Evolutionary conservation across 2,113 vertebrate species (phyloP).

Genomic region (Pithys albifrons): DNA sequence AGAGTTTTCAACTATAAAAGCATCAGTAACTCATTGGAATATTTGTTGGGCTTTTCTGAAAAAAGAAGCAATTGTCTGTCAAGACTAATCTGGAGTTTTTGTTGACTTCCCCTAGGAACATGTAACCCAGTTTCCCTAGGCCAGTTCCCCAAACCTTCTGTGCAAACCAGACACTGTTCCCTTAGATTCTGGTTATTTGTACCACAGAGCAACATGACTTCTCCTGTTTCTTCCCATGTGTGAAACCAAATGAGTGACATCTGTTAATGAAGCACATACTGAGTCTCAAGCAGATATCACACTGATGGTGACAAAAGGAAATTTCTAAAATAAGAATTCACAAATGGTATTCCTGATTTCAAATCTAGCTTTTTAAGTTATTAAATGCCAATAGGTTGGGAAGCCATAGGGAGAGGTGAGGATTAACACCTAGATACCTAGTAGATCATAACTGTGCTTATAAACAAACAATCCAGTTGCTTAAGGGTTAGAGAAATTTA

Average conservation of each 20-base stretch:
- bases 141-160: constrained; percentile 8
- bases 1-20: constrained; percentile 67
- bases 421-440: constrained; percentile 6
- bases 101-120: constrained; percentile 22
- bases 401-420: not conserved
- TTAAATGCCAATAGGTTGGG: not conserved
- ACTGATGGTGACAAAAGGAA: not conserved
- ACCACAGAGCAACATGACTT: constrained; percentile 22
- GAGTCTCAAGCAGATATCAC: not conserved
- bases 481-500: constrained; percentile 76
- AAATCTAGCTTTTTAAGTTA: not conserved
- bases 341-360: not conserved
- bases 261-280: constrained; percentile 20
- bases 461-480: constrained; percentile 72
- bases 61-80: constrained; percentile 58
- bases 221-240: not conserved
- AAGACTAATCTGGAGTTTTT: constrained; percentile 54
- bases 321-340: not conserved
- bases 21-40: constrained; percentile 69
- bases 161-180: constrained; percentile 15
- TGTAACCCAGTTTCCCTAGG: not conserved
- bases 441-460: constrained; percentile 30
- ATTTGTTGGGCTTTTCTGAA: constrained; percentile 64
- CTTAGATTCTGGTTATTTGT: constrained; percentile 36
- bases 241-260: constrained; percentile 20